Evolutionary conservation across 1,140 invertebrate genomes (phyloP), one percentile per base, ranked within the genome.

Genomic region (Pantala flavescens): DNA sequence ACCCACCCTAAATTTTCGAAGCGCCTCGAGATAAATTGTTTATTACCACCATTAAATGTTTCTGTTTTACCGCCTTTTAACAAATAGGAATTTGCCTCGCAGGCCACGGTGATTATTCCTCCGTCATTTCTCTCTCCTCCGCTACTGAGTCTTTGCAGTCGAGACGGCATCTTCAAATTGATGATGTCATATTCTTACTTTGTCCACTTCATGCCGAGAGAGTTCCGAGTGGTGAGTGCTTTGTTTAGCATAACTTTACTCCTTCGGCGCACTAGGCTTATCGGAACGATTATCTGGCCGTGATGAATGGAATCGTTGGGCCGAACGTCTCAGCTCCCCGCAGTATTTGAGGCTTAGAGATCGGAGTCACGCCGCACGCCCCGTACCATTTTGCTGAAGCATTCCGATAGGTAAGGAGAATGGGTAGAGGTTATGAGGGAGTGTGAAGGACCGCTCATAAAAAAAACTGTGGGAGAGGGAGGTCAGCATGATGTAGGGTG

Each of bases 151-250:
- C n/a, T 63, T 63, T 63, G 12, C 49, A 63, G 16, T 19, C 12
- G 5, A 7, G 49, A 36, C 49, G 49, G 28, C 28, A 63, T 3
- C 49, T 63, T 63, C 49, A 63, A 63, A 63, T 63, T 63, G 49
- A 63, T 63, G 49, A 63, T 63, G 49, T 63, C 49, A 63, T 63
- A 63, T 63, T 16, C 49, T 63, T 63, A 63, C 49, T 63, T 63
- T 63, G 49, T 63, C 16, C n/a, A 21, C 49, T 21, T 63, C n/a
- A 16, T 19, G 16, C 16, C 49, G 49, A 21, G 49, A 63, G 49
- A 16, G 16, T 12, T 63, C 49, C 16, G 16, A 63, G n/a, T 63
- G 49, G 49, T 21, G 14, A 21, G 49, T 21, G 49, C n/a, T 63
- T 63, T 63, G 49, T 63, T 63, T 21, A 21, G 28, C 28, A 63